Evolutionary conservation across 2,113 vertebrate species (phyloP), one percentile per base, ranked within the genome.

Genomic region (Perca flavescens): DNA sequence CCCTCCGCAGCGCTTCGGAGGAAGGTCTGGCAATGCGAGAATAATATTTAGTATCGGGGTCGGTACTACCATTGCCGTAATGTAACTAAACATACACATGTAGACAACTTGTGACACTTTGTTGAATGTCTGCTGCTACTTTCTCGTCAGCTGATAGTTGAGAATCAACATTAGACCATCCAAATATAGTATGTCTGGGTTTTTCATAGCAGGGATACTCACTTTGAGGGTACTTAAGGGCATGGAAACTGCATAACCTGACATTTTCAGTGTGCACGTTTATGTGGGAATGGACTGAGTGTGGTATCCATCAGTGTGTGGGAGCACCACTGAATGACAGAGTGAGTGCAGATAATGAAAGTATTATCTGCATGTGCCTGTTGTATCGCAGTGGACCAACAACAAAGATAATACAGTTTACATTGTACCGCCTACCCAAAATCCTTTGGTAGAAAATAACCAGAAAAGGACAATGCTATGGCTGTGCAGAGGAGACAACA

Each of bases 401-500:
- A 66, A 64, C 46, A 46, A 22, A 81, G 73, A 87, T 75, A 73
- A 47, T 28, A 74, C 19, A 49, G 47, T 83, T 77, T 71, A 64
- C 54, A 36, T 7, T 72, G 57, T 66, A 47, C 31, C 57, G 74
- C 22, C 0, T 8, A 72, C 36, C 21, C 36, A 56, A 65, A 58
- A 47, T 28, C 34, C 6, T 22, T 36, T 36, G 17, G 12, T 36
- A n/a, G 47, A 61, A 82, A 72, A 78, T 80, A 52, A 80, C 76
- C 79, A 60, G 31, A 88, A 76, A 83, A 87, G 84, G 77, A 52
- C 64, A 80, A 74, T 15, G 22, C 43, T 46, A 0, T 13, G 34
- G 22, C 63, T 31, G 74, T 36, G 68, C 62, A 65, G 71, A 77
- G 28, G 34, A 63, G 62, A 4, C 46, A 5, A 5, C 40, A 71